phyloP scores from a whole-genome alignment of 1,140 invertebrate genomes.

The Lasaia peninsularis region DNA sequence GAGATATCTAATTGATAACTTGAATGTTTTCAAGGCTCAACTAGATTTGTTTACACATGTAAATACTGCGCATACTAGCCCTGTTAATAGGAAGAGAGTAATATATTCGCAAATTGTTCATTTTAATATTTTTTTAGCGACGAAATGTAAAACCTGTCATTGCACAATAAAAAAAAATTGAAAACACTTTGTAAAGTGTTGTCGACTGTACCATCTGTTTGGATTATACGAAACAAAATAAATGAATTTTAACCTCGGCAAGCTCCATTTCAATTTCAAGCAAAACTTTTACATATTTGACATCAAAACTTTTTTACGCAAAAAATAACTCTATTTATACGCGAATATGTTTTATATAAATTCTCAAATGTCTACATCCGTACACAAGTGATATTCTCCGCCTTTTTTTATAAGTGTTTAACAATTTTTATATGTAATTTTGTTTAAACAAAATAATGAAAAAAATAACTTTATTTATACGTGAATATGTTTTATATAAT shows the following conservation, averaged over 20 bases:
- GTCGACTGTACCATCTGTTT: neutral
- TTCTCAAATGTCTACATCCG: neutral
- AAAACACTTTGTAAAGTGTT: neutral
- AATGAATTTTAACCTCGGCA: constrained; percentile 1
- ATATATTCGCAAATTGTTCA: neutral
- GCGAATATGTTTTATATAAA: neutral
- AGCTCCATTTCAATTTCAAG: neutral
- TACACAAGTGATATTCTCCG: no score
- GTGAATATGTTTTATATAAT: no score
- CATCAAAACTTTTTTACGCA: neutral
- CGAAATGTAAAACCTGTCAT: neutral
- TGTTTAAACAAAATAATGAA: no score
- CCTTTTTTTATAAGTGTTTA: no score
- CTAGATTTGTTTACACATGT: no score
- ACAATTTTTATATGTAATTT: no score
- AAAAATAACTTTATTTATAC: no score
- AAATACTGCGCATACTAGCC: no score
- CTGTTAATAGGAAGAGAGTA: no score
- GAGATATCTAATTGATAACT: no score
- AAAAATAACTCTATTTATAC: neutral
- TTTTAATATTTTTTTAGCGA: neutral
- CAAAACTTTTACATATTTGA: neutral
- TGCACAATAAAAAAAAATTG: neutral
- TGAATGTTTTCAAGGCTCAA: no score
- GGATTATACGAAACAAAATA: constrained; percentile 1